Evolutionary conservation across 2,113 vertebrate species (phyloP), one percentile per base, ranked within the genome.

Genomic region (Callithrix jacchus): DNA sequence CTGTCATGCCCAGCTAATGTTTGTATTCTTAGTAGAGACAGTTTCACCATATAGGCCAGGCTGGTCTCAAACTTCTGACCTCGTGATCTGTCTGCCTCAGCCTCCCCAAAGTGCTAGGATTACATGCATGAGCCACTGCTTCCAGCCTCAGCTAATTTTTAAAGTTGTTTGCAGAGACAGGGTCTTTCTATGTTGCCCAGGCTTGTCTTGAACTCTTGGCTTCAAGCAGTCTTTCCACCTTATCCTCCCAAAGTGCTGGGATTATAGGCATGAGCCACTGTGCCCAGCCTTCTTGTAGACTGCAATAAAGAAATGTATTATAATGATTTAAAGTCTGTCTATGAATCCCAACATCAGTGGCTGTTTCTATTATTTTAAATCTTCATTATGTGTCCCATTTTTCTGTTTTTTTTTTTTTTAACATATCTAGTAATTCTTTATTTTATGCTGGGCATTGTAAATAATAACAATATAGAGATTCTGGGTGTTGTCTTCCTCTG

Each of bases 381-480:
- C 45, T 45, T 85, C 2, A 89, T 40, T 54, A 12, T 16, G 52
- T 32, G 58, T 93, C 25, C 23, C 30, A 52, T 64, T 68, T 47
- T 49, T 11, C 37, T 77, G 13, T 77, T 89, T 93, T 47, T 61
- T 85, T 77, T 10, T 77, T 89, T 93, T 47, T 61, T 85, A n/a
- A 79, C 37, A 47, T 80, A 37, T 82, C 79, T 96, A 90, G 73
- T 73, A 23, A 91, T 87, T 95, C 85, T 93, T 45, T 8, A 37
- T 58, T 73, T 87, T 68, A 40, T 66, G 47, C 13, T 58, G 52
- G 56, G n/a, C n/a, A 80, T n/a, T 64, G 77, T 73, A 21, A 23
- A 20, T 40, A 30, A 16, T 14, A 45, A 52, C 11, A 61, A 5
- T 42, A 3, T 1, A 23, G 49, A 64, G 52, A 79, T 74, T 92